Conservation (phyloP, 2,888 invertebrate genomes). For the Pycnomerus fuliginosus region DNA sequence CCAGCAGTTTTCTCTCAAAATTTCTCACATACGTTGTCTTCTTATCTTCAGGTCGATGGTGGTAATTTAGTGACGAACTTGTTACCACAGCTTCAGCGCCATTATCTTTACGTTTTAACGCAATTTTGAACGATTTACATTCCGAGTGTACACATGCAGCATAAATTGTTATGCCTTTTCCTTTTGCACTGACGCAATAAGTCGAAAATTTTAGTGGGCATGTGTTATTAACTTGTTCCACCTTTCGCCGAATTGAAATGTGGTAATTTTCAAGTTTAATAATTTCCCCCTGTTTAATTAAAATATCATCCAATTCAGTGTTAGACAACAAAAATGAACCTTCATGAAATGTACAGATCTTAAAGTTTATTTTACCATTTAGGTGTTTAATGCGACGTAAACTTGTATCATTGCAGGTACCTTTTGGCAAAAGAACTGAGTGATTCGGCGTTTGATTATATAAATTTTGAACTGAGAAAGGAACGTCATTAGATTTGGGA, state of each 20-base stretch:
- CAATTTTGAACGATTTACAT: slow-evolving; percentile 1
- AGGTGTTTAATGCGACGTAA: not conserved
- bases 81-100: not conserved
- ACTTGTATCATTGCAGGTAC: not conserved
- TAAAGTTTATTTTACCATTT: not conserved
- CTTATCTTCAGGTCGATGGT: not conserved
- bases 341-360: not conserved
- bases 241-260: not conserved
- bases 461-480: not conserved
- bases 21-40: not conserved
- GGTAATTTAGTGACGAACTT: not conserved
- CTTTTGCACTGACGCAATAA: not conserved
- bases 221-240: not conserved
- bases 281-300: not conserved
- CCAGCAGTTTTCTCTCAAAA: not conserved
- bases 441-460: not conserved
- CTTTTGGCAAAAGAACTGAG: not conserved
- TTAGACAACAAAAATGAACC: not conserved
- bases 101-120: not conserved
- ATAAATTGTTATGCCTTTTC: not conserved
- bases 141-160: not conserved
- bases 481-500: too few relatives aligned
- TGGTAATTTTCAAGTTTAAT: not conserved
- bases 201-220: not conserved
- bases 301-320: not conserved